phyloP scores from a whole-genome alignment of 1,140 invertebrate species.

The Drosophila saltans region DNA sequence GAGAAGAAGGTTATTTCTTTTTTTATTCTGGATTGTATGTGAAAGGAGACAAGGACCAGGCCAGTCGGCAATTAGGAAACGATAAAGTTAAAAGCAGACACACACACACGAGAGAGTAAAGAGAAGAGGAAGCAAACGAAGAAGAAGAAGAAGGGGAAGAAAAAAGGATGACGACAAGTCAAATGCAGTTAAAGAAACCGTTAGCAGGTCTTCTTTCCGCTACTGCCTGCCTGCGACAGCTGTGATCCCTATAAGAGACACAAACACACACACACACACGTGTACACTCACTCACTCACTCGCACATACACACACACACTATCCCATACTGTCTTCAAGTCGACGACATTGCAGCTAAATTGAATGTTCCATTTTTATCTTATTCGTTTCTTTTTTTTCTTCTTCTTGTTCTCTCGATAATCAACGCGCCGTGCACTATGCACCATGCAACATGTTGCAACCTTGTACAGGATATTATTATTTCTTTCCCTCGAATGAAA shows the following conservation, averaged over 20 bases:
- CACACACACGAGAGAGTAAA: conserved; percentile 12
- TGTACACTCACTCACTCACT: not conserved
- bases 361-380: conserved; percentile 58
- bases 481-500: conserved; percentile 35
- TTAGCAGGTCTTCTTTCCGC: conserved; percentile 31
- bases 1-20: not conserved
- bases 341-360: conserved; percentile 62
- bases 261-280: not conserved
- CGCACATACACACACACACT: conserved; percentile 5
- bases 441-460: conserved; percentile 68
- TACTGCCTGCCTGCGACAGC: conserved; percentile 64
- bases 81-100: conserved; percentile 65
- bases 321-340: not conserved
- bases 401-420: conserved; percentile 47
- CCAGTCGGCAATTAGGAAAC: conserved; percentile 66
- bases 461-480: conserved; percentile 73
- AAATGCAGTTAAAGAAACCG: conserved; percentile 53
- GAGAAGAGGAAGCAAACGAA: conserved; percentile 1
- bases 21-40: not conserved
- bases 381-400: conserved; percentile 23
- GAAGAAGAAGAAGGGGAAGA: conserved; percentile 7
- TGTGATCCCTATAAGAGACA: conserved; percentile 41
- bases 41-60: conserved; percentile 24
- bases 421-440: conserved; percentile 32
- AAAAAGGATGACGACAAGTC: conserved; percentile 40